Conservation (phyloP, 2,888 invertebrate species). For the Anarsia innoxiella region DNA sequence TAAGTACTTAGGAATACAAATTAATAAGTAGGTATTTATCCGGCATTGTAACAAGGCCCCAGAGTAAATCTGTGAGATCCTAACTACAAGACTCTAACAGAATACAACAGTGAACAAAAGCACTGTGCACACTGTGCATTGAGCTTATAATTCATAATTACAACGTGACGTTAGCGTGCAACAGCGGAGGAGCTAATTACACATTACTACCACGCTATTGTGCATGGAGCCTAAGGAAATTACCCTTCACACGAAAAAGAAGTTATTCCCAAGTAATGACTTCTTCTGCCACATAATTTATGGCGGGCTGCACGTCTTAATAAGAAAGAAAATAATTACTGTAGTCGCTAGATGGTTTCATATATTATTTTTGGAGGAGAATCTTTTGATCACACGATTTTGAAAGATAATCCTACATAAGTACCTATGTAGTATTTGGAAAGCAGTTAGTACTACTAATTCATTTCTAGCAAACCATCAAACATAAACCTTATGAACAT, state of each 20-base stretch:
- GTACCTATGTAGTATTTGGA: too few species aligned
- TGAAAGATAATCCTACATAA: too few species aligned
- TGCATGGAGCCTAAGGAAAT: constrained; percentile 19
- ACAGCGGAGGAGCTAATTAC: constrained; percentile 17
- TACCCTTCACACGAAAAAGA: constrained; percentile 21
- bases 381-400: too few species aligned
- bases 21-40: too few species aligned
- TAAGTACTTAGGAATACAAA: too few species aligned
- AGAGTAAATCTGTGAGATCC: too few species aligned
- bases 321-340: too few species aligned
- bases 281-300: constrained; percentile 5
- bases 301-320: not conserved
- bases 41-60: not conserved
- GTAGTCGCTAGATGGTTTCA: too few species aligned
- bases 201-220: constrained; percentile 19
- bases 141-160: constrained; percentile 13
- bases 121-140: not conserved
- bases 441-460: too few species aligned
- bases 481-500: too few species aligned
- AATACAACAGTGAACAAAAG: not conserved
- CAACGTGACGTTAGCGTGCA: constrained; percentile 16
- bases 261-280: constrained; percentile 6
- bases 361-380: too few species aligned
- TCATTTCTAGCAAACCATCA: too few species aligned
- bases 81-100: not conserved